Conservation (phyloP, 2,888 invertebrate genomes). For the Drosophila acutilabella region DNA sequence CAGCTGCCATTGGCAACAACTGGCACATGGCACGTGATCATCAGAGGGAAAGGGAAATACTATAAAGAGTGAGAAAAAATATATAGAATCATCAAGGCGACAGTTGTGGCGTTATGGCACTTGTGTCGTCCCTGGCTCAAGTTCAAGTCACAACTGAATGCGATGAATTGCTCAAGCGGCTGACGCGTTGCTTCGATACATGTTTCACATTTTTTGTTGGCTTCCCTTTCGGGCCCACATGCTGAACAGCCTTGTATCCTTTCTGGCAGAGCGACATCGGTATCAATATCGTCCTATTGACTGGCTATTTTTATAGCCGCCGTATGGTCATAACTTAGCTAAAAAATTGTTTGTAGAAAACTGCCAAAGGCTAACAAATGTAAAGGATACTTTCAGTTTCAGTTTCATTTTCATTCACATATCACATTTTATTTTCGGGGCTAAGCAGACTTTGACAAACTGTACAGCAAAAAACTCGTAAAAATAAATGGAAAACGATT, state of each 20-base stretch:
- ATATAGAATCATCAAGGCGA: constrained; percentile 24
- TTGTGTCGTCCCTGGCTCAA: constrained; percentile 29
- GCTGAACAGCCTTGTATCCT: neutral
- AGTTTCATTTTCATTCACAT: neutral
- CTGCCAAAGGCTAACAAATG: constrained; percentile 62
- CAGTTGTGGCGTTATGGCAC: constrained; percentile 48
- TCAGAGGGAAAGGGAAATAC: neutral
- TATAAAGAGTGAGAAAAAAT: neutral
- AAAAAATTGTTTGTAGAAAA: constrained; percentile 54
- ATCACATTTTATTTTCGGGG: constrained; percentile 3
- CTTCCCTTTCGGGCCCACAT: constrained; percentile 17
- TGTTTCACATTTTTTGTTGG: neutral
- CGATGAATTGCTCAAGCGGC: constrained; percentile 45
- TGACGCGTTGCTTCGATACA: constrained; percentile 24
- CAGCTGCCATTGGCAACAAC: constrained; percentile 67
- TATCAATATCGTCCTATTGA: constrained; percentile 33
- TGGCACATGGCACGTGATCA: constrained; percentile 80
- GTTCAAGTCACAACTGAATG: constrained; percentile 44
- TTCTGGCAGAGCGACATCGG: constrained; percentile 33
- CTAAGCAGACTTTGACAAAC: constrained; percentile 51
- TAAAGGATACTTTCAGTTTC: constrained; percentile 29
- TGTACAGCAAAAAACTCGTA: constrained; percentile 42
- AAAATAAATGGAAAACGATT: constrained; percentile 72
- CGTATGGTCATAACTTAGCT: constrained; percentile 53
- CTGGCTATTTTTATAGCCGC: constrained; percentile 43